Base-by-base conservation (phyloP, 2,797 vertebrate species). In the Podargus strigoides region DNA sequence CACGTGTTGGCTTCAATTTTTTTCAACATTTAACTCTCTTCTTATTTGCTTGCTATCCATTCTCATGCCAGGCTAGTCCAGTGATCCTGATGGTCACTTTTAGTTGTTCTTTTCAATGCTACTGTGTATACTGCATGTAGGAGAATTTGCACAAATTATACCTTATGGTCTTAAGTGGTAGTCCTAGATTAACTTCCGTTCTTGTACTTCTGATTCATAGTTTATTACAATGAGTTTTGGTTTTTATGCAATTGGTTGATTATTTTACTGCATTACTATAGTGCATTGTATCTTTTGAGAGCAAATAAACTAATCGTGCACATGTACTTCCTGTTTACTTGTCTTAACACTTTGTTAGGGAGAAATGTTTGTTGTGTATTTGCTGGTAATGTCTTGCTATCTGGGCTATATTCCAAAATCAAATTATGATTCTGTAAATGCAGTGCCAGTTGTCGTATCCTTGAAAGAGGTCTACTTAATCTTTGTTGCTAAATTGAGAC, bases 351-450 rank as follows among this genome's bases (percentile, higher is more conserved):
- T 87, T 60, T 70, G 27, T 79, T 85, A 58, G 50, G 2, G 23
- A 64, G 63, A 83, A 82, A 64, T 39, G 8, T 22, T 7, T 83
- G 18, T 28, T 80, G 16, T 72, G 28, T 85, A 8, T 79, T 79
- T 80, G n/a, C 64, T 90, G 85, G 12, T 85, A 81, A 50, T 64
- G 34, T 50, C 37, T 91, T 95, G 28, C 66, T 87, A 17, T 84
- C 79, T 91, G 76, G 53, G 76, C 58, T 85, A 4, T 42, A 60
- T 82, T 95, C 75, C 78, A 92, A 26, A 72, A 89, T 81, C 15
- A 81, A 87, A 73, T 91, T 83, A 27, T 36, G 37, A 89, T 92
- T 89, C 80, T 90, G 44, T 89, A 91, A 89, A 81, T 87, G 50
- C 30, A 59, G 17, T 69, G 44, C 52, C 69, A 55, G 42, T 92